Evolutionary conservation across 2,888 invertebrate genomes (phyloP), one percentile per base, ranked within the genome.

Genomic region (Stramonita haemastoma): DNA sequence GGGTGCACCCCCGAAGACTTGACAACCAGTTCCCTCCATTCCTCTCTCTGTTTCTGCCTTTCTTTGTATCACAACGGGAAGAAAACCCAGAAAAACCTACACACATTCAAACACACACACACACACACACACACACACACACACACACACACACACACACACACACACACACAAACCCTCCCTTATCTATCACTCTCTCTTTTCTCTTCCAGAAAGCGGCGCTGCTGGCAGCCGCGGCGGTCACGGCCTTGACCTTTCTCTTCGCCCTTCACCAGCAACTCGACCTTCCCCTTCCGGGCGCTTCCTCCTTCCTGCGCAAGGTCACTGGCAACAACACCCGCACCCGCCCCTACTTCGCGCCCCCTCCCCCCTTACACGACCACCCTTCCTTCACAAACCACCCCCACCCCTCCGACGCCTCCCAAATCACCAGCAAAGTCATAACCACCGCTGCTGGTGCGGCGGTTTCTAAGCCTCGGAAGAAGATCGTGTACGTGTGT

Each of bases 401-500:
- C 29, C 36, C 46, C 22, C 6, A 34, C 32, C 17, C n/a, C 8
- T 36, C 2, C 19, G n/a, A 1, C 26, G 29, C 57, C 29, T n/a
- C 29, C 57, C n/a, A 2, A 19, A 29, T 26, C 84, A 11, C 17
- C 57, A 29, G 8, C 57, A 46, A n/a, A 26, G 26, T 1, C 46
- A 26, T n/a, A 46, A n/a, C 29, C 56, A 5, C 46, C 57, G 1
- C 4, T 29, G 29, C 5, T 13, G 32, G 66, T n/a, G n/a, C n/a
- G n/a, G n/a, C n/a, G n/a, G n/a, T n/a, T n/a, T n/a, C n/a, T n/a
- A n/a, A n/a, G n/a, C n/a, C n/a, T n/a, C n/a, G 57, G 0, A 86
- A 86, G 86, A 86, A 86, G 66, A 66, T 86, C 6, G 86, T 86
- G 66, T 86, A 86, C 34, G 19, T 34, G 22, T 86, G 87, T n/a